These are phyloP conservation scores for Cosmia trapezina DNA, from an alignment of 2,888 invertebrate genomes.

Conservation along the genomic window DNA sequence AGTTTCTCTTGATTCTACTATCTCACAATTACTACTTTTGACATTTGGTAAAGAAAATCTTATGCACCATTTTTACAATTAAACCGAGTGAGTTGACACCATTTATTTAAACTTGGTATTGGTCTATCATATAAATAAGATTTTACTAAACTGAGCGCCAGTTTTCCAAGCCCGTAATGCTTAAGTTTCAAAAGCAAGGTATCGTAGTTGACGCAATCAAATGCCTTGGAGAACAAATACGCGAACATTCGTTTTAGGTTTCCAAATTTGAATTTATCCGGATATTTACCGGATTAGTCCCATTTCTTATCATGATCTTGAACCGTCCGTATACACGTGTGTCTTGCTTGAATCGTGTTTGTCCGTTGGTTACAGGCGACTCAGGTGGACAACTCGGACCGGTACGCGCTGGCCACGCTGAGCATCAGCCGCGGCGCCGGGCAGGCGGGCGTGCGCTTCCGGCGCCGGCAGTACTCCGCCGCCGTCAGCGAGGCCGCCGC, in stretches of 20 bases:
- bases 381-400: constrained; percentile 96
- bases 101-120: too few species aligned
- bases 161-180: too few species aligned
- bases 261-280: not conserved
- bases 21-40: too few species aligned
- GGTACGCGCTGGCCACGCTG: constrained; percentile 96
- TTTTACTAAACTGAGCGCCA: too few species aligned
- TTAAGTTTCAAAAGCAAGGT: too few species aligned
- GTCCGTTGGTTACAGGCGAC: constrained; percentile 90
- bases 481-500: constrained; percentile 94
- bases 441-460: constrained; percentile 91
- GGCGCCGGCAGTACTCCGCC: constrained; percentile 93
- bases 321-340: not conserved
- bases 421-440: constrained; percentile 92
- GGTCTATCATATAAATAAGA: too few species aligned
- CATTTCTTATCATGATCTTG: constrained; percentile 1
- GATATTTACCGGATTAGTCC: not conserved
- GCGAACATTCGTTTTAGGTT: not conserved
- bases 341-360: not conserved
- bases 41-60: too few species aligned
- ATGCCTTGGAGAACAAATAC: too few species aligned
- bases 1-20: too few species aligned
- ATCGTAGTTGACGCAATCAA: too few species aligned
- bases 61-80: too few species aligned
- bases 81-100: too few species aligned